These are phyloP conservation scores for Fragum sueziense DNA, from an alignment of 2,888 invertebrate species.

Conservation along the genomic window DNA sequence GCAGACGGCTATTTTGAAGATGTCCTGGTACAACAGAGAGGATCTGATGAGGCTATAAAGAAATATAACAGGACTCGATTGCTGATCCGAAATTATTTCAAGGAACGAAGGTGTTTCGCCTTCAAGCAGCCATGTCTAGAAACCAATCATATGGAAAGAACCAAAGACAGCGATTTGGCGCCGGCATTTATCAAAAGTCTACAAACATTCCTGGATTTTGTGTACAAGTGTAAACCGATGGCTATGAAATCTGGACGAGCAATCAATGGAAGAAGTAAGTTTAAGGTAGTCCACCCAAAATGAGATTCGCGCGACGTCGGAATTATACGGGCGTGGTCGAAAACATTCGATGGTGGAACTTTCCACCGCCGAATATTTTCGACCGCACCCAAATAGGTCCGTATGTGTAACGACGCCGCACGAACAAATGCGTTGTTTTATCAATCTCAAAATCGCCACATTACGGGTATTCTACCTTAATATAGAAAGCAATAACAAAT, in stretches of 20 bases:
- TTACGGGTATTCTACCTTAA: no score
- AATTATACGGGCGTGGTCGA: no score
- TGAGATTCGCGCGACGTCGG: no score
- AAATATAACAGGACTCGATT: slow-evolving; percentile 1
- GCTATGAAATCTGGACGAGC: not conserved
- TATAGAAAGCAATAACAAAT: no score
- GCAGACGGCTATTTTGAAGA: slow-evolving; percentile 14
- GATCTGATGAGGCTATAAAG: not conserved
- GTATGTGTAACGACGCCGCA: not conserved
- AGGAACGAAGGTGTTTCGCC: slow-evolving; percentile 14
- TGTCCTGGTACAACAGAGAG: not conserved
- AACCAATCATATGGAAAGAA: not conserved
- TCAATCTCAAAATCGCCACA: no score
- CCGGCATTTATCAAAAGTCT: not conserved
- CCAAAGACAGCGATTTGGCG: not conserved
- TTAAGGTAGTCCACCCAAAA: no score
- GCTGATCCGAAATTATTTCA: slow-evolving; percentile 17
- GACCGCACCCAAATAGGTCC: no score
- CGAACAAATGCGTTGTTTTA: no score
- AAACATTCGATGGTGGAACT: no score
- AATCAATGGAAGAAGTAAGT: slow-evolving; percentile 22
- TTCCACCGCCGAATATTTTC: no score
- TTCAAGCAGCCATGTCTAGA: slow-evolving; percentile 1
- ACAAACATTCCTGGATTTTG: not conserved
- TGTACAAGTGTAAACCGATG: not conserved